phyloP scores from a whole-genome alignment of 1,140 invertebrate genomes.

The Zaprionus lachaisei region DNA sequence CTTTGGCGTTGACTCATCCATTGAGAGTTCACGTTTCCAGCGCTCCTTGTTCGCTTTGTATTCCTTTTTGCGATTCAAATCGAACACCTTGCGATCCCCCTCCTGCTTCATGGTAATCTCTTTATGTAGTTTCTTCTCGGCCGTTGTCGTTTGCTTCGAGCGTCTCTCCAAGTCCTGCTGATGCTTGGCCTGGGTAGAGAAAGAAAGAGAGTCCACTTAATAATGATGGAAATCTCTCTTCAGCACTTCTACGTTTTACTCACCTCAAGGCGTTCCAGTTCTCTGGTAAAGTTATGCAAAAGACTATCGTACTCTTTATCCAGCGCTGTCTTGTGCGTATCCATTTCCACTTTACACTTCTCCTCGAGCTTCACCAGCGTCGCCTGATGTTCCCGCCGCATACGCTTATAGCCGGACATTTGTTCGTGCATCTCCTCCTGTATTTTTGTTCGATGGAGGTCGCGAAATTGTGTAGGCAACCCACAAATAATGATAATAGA shows the following conservation, averaged over 20 bases:
- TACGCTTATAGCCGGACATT: constrained; percentile 99
- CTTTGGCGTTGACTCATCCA: constrained; percentile 96
- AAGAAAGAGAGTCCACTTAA: not conserved
- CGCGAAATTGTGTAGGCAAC: constrained; percentile 31
- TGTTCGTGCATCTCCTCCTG: constrained; percentile 99
- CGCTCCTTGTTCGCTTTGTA: constrained; percentile 99
- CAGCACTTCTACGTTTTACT: constrained; percentile 6
- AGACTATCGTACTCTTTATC: constrained; percentile 98
- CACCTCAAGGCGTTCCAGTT: constrained; percentile 94
- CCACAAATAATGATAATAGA: constrained; percentile 44
- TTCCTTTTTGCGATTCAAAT: constrained; percentile 97
- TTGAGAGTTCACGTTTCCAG: constrained; percentile 96
- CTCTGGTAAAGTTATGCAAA: constrained; percentile 95
- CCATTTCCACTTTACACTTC: constrained; percentile 98
- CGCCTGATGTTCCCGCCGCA: constrained; percentile 98
- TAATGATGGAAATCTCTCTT: not conserved
- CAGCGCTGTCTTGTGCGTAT: constrained; percentile 96
- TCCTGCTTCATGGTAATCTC: constrained; percentile 96
- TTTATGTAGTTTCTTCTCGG: constrained; percentile 97
- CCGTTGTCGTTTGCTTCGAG: constrained; percentile 93
- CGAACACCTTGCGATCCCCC: constrained; percentile 93
- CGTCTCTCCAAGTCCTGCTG: constrained; percentile 95
- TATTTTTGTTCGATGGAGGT: not conserved
- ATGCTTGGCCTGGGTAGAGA: constrained; percentile 89
- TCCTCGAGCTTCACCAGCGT: constrained; percentile 96